Conservation (phyloP, 2,888 invertebrate genomes). For the Biston stratarius region DNA sequence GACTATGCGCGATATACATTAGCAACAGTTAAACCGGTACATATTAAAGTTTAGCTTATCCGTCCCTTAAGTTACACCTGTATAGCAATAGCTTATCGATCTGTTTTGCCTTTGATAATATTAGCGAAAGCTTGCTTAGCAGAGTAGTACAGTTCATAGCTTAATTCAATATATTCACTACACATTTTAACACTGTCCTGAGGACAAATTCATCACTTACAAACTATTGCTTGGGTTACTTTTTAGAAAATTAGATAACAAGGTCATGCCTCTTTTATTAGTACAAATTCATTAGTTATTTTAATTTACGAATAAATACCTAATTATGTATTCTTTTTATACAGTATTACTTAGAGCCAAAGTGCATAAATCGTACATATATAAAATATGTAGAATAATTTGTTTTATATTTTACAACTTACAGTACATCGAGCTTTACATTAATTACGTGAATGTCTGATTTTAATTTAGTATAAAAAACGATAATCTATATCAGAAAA, state of each 20-base stretch:
- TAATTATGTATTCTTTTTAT: slow-evolving; percentile 6
- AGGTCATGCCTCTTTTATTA: slow-evolving; percentile 10
- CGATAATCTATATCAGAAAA: background rate
- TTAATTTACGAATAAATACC: slow-evolving; percentile 23
- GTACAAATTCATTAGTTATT: slow-evolving; percentile 3
- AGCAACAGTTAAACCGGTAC: no score
- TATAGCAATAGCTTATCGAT: no score
- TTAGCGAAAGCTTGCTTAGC: background rate
- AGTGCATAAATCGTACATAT: slow-evolving; percentile 3
- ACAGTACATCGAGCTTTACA: background rate
- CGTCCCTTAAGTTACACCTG: no score
- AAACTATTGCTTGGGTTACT: slow-evolving; percentile 17
- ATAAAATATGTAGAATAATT: background rate
- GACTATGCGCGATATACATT: no score
- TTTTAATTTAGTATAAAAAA: background rate
- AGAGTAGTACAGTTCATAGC: background rate
- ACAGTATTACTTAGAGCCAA: slow-evolving; percentile 11
- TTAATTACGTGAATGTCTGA: background rate
- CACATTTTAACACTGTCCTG: slow-evolving; percentile 21
- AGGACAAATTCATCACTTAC: slow-evolving; percentile 21
- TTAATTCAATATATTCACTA: slow-evolving; percentile 37
- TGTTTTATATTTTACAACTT: background rate
- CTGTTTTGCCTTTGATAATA: background rate
- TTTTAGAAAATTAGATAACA: slow-evolving; percentile 31
- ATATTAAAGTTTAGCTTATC: no score